Base-by-base conservation (phyloP, 2,888 invertebrate genomes). In the Hypomecis punctinalis region DNA sequence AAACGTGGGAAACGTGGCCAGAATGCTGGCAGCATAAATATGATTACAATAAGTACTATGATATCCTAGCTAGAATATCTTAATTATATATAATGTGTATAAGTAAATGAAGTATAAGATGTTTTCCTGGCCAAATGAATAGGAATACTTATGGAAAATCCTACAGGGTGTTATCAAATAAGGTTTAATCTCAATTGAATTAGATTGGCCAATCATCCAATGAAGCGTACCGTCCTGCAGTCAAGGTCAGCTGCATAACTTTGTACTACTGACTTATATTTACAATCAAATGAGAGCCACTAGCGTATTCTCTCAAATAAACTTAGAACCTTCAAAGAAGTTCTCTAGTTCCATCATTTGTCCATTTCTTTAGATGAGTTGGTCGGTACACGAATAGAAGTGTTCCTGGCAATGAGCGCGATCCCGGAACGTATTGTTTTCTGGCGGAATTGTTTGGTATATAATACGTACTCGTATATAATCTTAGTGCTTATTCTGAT, bases 201-300 rank as follows among this genome's bases (percentile, higher is more conserved):
- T 61, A 57, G 67, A 63, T 61, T 67, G 63, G 54, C 58, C 67
- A 63, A 67, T 67, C 57, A 58, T 67, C 43, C 67, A 67, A 67
- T 67, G 42, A 13, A 67, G 45, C 59, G 53, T 13, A 59, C 59
- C 56, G 23, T 55, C 56, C 48, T 58, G 52, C 65, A 66, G 59
- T 66, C 66, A 67, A 67, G 67, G 67, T 63, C 55, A 57, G 57
- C 52, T 66, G 67, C 63, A 61, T 63, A 63, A 54, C 53, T 45
- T 51, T 47, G 35, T 47, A 56, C 51, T 11, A 42, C 40, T 23
- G 4, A 40, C 52, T 52, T 33, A 42, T 40, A 6, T 40, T 0
- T 10, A 33, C 4, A 52, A 10, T 23, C 9, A 7, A 9, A 40
- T 33, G 6, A 33, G 52, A 40, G 52, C 40, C 40, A 23, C 40